Percentiles rank a stretch among this genome's conserved stretches.
Conservation (phyloP, 2,888 invertebrate species). For the Yponomeuta malinellus region DNA sequence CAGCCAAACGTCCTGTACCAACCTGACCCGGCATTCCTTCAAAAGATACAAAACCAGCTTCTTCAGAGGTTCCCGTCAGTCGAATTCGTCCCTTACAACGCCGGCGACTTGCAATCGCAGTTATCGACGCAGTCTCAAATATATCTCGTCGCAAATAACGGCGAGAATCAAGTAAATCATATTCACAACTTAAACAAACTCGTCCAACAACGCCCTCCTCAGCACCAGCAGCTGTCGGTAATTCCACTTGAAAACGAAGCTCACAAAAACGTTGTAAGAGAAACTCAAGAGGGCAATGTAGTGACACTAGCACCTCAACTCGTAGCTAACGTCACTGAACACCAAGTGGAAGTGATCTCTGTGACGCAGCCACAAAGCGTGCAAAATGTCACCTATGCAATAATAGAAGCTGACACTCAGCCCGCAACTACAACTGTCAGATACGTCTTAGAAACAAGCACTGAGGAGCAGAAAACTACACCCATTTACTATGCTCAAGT, state of each 20-base stretch:
- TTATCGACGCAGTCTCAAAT: constrained; percentile 32
- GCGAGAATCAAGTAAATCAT: constrained; percentile 1
- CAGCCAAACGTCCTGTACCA: constrained; percentile 66
- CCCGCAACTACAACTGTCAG: constrained; percentile 49
- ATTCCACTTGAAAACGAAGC: constrained; percentile 31
- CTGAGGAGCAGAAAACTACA: constrained; percentile 41
- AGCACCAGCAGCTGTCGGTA: constrained; percentile 34
- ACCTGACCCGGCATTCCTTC: constrained; percentile 66
- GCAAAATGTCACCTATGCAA: constrained; percentile 39
- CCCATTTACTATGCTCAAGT: constrained; percentile 70
- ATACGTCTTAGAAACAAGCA: constrained; percentile 42
- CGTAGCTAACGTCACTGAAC: constrained; percentile 42
- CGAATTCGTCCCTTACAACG: constrained; percentile 60
- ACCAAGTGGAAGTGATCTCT: constrained; percentile 37
- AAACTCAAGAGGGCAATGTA: constrained; percentile 51
- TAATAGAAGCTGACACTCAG: constrained; percentile 40
- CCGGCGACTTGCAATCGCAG: constrained; percentile 37
- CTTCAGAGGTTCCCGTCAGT: constrained; percentile 56
- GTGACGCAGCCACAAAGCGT: constrained; percentile 30
- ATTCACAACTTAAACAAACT: background rate
- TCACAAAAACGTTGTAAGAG: constrained; percentile 54
- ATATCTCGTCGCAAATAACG: constrained; percentile 16
- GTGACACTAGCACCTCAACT: constrained; percentile 49
- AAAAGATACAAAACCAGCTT: constrained; percentile 59
- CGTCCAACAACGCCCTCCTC: constrained; percentile 24